These are phyloP conservation scores for Drosophila seclusa DNA, from an alignment of 2,888 invertebrate genomes.

Conservation along the genomic window DNA sequence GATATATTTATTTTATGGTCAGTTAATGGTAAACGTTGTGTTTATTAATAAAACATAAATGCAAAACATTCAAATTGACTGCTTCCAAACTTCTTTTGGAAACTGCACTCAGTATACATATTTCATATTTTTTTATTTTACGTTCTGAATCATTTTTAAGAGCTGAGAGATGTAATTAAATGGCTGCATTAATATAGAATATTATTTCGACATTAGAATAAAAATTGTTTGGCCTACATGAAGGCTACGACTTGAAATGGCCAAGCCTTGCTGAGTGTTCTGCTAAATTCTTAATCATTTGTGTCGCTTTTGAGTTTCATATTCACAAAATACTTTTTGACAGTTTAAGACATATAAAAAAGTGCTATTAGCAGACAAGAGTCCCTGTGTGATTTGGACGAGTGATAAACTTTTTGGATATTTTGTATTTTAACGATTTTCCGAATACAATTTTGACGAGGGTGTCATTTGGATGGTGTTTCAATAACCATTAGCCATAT, in stretches of 20 bases:
- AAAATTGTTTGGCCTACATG: background rate
- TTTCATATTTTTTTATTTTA: slow-evolving; percentile 15
- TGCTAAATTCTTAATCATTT: background rate
- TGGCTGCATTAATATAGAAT: too few species aligned
- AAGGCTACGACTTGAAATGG: background rate
- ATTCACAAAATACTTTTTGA: slow-evolving; percentile 2
- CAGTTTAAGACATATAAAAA: background rate
- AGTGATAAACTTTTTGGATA: background rate
- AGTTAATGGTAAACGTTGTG: slow-evolving; percentile 15
- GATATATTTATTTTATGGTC: slow-evolving; percentile 25
- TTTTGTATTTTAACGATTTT: background rate
- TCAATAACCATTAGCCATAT: background rate
- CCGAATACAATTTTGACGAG: background rate
- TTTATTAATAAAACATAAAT: slow-evolving; percentile 33
- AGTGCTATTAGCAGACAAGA: background rate
- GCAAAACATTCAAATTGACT: background rate
- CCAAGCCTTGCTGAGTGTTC: background rate
- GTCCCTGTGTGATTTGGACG: background rate
- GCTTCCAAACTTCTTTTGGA: too few species aligned
- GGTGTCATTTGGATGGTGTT: slow-evolving; percentile 4
- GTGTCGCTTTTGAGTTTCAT: background rate
- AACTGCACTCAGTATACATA: background rate
- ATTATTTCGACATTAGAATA: too few species aligned
- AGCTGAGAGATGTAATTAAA: background rate
- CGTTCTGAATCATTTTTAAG: background rate